phyloP scores from a whole-genome alignment of 2,797 vertebrate genomes.

The Australoheros facetus region DNA sequence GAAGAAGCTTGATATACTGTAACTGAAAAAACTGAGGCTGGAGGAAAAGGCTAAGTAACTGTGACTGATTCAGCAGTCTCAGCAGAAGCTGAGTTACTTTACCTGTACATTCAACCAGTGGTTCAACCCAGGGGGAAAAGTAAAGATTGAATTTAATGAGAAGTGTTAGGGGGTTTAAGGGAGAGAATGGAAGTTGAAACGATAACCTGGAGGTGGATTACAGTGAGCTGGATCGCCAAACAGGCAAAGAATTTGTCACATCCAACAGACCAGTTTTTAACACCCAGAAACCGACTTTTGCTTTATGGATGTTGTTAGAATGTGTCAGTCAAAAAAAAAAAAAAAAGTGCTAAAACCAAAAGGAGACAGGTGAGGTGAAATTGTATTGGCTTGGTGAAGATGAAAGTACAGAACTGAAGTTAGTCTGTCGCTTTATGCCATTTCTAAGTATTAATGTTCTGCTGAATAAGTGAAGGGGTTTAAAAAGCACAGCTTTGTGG shows the following conservation, averaged over 20 bases:
- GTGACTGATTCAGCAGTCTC: neutral
- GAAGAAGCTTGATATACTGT: too few relatives aligned
- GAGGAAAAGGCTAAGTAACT: neutral
- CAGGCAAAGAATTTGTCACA: conserved; percentile 21
- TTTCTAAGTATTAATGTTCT: conserved; percentile 5
- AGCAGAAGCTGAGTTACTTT: too few relatives aligned
- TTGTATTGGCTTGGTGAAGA: conserved; percentile 13
- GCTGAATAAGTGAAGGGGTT: conserved; percentile 2
- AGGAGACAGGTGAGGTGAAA: conserved; percentile 23
- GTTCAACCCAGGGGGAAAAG: neutral
- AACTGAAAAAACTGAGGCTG: neutral
- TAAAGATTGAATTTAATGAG: neutral
- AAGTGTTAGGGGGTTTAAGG: neutral
- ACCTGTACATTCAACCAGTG: neutral
- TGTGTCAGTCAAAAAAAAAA: conserved; percentile 3
- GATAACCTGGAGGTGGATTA: conserved; percentile 16
- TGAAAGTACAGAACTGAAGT: conserved; percentile 2
- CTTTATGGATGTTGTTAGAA: conserved; percentile 8
- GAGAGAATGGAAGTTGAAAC: neutral
- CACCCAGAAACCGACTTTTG: neutral
- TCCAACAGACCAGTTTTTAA: conserved; percentile 16
- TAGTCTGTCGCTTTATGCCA: neutral
- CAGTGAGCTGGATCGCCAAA: neutral
- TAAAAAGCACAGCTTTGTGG: conserved; percentile 13
- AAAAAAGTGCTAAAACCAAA: neutral